Evolutionary conservation across 2,113 vertebrate species (phyloP).

Genomic region (Cyprinus carpio): DNA sequence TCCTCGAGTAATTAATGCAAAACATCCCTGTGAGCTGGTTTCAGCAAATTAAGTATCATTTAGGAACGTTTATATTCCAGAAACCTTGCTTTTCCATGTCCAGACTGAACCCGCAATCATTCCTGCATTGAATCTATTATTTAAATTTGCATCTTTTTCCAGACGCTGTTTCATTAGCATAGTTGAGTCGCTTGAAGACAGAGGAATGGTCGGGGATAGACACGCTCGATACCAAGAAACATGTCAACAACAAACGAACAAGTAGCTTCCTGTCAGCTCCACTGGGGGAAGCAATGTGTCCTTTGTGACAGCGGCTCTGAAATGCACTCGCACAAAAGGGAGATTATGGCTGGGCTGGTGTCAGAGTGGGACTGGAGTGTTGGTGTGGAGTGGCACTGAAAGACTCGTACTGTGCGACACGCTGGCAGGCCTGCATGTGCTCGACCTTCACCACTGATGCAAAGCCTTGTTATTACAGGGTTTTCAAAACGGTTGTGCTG

Average conservation of each 20-base stretch:
- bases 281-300: conserved; percentile 55
- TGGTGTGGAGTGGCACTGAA: conserved; percentile 57
- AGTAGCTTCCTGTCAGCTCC: conserved; percentile 56
- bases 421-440: conserved; percentile 9
- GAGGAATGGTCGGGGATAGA: neutral
- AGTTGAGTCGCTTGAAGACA: neutral
- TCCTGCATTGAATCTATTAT: neutral
- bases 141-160: neutral
- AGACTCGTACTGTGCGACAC: conserved; percentile 58
- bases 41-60: neutral
- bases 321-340: conserved; percentile 69
- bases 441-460: neutral
- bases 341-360: conserved; percentile 64
- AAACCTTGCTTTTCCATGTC: neutral
- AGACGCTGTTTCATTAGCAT: neutral
- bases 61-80: neutral
- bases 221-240: conserved; percentile 43
- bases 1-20: neutral
- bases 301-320: conserved; percentile 65
- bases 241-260: conserved; percentile 63
- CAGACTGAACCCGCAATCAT: neutral
- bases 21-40: neutral
- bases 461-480: neutral
- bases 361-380: conserved; percentile 26
- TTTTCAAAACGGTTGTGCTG: too few relatives aligned